phyloP scores from a whole-genome alignment of 2,888 invertebrate species.

The Ryuthela nishihirai region DNA sequence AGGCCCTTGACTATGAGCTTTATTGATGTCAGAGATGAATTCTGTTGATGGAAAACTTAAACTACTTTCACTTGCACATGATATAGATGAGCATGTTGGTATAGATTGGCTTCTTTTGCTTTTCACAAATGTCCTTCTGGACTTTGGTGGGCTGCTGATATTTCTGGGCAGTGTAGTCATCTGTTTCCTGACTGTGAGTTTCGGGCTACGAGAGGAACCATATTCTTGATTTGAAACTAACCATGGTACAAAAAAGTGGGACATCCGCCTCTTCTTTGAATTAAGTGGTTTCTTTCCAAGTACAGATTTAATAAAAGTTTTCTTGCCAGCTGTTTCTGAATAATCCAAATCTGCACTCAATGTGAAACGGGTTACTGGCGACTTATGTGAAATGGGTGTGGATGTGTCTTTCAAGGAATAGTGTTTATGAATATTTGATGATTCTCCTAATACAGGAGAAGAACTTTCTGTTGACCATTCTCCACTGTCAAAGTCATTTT shows the following conservation, averaged over 20 bases:
- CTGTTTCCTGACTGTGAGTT: conserved; percentile 11
- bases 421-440: conserved; percentile 5
- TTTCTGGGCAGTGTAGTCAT: not conserved
- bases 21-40: too few species aligned
- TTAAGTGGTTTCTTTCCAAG: conserved; percentile 11
- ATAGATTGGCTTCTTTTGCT: conserved; percentile 25
- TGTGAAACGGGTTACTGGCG: too few species aligned
- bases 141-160: not conserved
- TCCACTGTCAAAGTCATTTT: conserved; percentile 31
- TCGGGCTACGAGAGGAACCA: conserved; percentile 7
- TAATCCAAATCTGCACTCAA: conserved; percentile 14
- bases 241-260: conserved; percentile 34
- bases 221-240: conserved; percentile 17
- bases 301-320: conserved; percentile 29
- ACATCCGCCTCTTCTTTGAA: conserved; percentile 23
- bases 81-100: conserved; percentile 1
- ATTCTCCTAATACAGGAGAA: conserved; percentile 20
- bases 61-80: too few species aligned
- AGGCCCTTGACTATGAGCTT: too few species aligned
- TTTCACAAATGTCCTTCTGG: conserved; percentile 3
- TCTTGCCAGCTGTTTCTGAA: conserved; percentile 18
- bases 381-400: too few species aligned
- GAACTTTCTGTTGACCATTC: conserved; percentile 32
- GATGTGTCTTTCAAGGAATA: too few species aligned
- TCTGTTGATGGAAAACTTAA: too few species aligned